Percentiles rank a stretch among this genome's conserved stretches.
Conservation (phyloP, 2,113 vertebrate species). For the Cyprinodon tularosa region DNA sequence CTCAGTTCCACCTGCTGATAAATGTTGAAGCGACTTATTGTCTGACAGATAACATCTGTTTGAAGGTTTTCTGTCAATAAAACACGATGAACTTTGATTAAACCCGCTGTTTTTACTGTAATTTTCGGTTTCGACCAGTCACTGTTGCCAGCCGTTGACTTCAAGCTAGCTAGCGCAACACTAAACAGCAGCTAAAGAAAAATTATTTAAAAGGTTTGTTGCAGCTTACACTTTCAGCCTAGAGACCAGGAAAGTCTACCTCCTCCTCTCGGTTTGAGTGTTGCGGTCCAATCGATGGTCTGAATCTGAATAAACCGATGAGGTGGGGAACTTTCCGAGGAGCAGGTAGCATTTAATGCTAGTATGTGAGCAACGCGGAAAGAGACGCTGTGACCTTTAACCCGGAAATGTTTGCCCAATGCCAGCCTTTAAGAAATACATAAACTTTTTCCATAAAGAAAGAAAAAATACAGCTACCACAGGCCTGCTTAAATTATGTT, state of each 20-base stretch:
- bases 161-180: slow-evolving; percentile 6
- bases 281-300: background rate
- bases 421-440: background rate
- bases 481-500: too few species aligned
- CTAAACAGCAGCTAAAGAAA: background rate
- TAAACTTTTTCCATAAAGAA: too few species aligned
- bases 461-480: too few species aligned
- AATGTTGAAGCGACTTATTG: background rate
- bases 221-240: slow-evolving; percentile 40
- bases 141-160: slow-evolving; percentile 12
- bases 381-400: slow-evolving; percentile 24
- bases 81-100: background rate
- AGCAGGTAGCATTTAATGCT: slow-evolving; percentile 48
- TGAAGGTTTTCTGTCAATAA: background rate
- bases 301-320: background rate
- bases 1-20: background rate
- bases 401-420: slow-evolving; percentile 31
- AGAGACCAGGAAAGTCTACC: background rate
- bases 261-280: slow-evolving; percentile 1
- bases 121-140: background rate
- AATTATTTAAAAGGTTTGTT: background rate
- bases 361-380: slow-evolving; percentile 52
- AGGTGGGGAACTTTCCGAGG: slow-evolving; percentile 11
- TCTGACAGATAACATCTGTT: background rate
- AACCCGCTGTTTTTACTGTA: background rate